phyloP scores from a whole-genome alignment of 2,797 vertebrate species.

The Galagoides demidoff region DNA sequence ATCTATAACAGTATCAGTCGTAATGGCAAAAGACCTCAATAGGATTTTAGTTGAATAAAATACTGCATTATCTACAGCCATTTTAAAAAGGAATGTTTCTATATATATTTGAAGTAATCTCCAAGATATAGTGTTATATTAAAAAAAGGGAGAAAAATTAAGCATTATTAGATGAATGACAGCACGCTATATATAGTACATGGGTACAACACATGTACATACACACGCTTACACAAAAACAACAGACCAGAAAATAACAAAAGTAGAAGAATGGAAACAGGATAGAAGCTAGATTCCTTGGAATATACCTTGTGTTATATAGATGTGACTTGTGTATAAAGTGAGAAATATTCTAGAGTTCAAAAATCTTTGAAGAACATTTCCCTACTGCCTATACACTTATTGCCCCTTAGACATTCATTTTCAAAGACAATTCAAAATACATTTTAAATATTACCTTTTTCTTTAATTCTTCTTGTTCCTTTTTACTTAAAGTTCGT shows the following conservation, averaged over 20 bases:
- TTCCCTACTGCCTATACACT: not conserved
- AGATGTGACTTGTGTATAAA: not conserved
- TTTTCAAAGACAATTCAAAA: constrained; percentile 42
- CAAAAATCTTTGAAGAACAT: not conserved
- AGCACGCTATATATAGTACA: no score
- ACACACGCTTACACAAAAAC: not conserved
- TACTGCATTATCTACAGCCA: not conserved
- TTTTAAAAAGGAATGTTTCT: not conserved
- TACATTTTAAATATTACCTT: constrained; percentile 90
- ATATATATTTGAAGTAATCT: constrained; percentile 2
- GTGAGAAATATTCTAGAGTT: not conserved
- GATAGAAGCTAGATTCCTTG: not conserved
- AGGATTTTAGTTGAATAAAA: constrained; percentile 36
- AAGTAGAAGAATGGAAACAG: not conserved
- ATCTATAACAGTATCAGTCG: not conserved
- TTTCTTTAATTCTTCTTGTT: constrained; percentile 99
- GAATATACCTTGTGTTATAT: not conserved
- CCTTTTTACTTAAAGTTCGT: constrained; percentile 98
- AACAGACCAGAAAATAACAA: not conserved
- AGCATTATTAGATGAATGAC: no score
- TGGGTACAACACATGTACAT: not conserved
- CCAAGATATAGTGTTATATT: not conserved
- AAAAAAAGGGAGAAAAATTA: constrained; percentile 13
- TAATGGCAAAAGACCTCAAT: not conserved
- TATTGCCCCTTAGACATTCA: not conserved